Conservation (phyloP, 2,113 vertebrate species). For the Calyptomena viridis region DNA sequence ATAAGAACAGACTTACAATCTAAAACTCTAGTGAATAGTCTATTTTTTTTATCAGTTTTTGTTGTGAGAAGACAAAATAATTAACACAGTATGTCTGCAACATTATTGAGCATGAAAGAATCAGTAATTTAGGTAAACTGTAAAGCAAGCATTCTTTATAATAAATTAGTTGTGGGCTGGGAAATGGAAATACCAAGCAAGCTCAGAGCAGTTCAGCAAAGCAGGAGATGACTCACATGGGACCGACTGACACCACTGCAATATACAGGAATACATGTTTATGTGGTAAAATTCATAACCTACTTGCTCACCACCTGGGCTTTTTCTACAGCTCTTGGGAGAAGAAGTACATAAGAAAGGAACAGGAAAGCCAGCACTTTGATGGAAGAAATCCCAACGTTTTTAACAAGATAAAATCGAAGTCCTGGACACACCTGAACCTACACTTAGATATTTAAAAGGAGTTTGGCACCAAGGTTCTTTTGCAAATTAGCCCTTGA, state of each 20-base stretch:
- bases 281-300: background rate
- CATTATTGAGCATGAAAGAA: background rate
- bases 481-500: background rate
- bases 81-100: background rate
- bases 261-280: background rate
- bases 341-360: background rate
- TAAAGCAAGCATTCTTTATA: background rate
- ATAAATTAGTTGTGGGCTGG: background rate
- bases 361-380: background rate
- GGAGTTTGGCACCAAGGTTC: background rate
- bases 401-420: background rate
- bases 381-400: background rate
- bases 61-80: background rate
- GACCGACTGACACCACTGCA: background rate
- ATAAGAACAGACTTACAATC: background rate
- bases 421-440: background rate
- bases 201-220: background rate
- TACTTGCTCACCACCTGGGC: background rate
- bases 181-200: background rate
- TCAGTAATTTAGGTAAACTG: background rate
- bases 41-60: background rate
- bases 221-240: background rate
- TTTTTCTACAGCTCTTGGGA: background rate
- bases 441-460: background rate
- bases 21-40: background rate